These are phyloP conservation scores for Rachycentron canadum DNA, from an alignment of 2,797 vertebrate genomes.

Conservation along the genomic window DNA sequence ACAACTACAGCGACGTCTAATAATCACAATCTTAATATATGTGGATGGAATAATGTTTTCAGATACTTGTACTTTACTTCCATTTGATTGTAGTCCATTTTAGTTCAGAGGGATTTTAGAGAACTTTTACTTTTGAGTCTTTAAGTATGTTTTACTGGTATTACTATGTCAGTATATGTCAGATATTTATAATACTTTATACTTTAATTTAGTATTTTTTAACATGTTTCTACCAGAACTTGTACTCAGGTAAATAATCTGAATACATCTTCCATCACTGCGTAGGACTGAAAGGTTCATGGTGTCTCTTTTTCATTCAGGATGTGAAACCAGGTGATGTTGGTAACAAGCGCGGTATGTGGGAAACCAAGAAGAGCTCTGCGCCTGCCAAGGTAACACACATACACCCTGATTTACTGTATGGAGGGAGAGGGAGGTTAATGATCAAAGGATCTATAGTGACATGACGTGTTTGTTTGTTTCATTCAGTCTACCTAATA, in stretches of 20 bases:
- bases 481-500: slow-evolving; percentile 63
- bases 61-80: background rate
- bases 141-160: background rate
- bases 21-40: background rate
- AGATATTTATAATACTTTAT: background rate
- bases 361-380: slow-evolving; percentile 93
- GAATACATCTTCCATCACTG: background rate
- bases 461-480: slow-evolving; percentile 55
- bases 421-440: background rate
- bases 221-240: no score
- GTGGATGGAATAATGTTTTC: background rate
- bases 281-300: background rate
- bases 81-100: background rate
- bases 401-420: background rate
- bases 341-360: slow-evolving; percentile 92
- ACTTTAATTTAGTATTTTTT: background rate
- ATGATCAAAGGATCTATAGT: slow-evolving; percentile 15
- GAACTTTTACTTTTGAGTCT: background rate
- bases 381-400: slow-evolving; percentile 83
- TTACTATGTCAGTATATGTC: no score
- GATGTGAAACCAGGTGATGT: slow-evolving; percentile 92
- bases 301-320: slow-evolving; percentile 73
- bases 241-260: background rate
- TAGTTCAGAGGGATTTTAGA: no score
- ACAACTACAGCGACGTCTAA: background rate